These are phyloP conservation scores for Corythaeola cristata DNA, from an alignment of 2,113 vertebrate genomes.

Conservation along the genomic window DNA sequence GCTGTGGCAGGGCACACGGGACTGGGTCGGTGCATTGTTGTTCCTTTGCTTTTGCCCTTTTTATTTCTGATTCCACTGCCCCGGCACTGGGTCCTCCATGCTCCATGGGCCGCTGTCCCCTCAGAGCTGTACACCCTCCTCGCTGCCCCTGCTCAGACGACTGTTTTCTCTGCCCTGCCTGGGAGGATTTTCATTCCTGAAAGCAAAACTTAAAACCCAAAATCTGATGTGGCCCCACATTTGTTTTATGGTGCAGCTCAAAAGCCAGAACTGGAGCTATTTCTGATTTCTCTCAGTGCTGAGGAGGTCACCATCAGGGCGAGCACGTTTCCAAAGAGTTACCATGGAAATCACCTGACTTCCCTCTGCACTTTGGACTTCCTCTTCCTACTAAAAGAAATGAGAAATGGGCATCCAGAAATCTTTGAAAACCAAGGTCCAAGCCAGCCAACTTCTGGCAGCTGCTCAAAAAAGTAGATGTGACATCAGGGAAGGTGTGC, in stretches of 20 bases:
- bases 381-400: not conserved
- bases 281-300: not conserved
- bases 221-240: not conserved
- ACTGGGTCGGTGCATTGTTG: not conserved
- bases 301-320: not conserved
- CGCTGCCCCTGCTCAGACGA: not conserved
- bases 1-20: fast-evolving
- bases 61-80: not conserved
- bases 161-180: not conserved
- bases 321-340: not conserved
- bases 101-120: fast-evolving
- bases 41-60: not conserved
- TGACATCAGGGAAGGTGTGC: not conserved
- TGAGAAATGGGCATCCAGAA: not conserved
- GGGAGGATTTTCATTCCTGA: not conserved
- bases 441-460: not conserved
- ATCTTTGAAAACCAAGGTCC: not conserved
- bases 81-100: fast-evolving
- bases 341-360: not conserved
- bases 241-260: not conserved
- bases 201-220: not conserved
- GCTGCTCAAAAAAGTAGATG: not conserved
- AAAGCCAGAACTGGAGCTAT: not conserved
- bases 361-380: not conserved
- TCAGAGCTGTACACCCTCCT: not conserved